Conservation (phyloP, 1,140 invertebrate genomes). For the Macrostomum lignano region DNA sequence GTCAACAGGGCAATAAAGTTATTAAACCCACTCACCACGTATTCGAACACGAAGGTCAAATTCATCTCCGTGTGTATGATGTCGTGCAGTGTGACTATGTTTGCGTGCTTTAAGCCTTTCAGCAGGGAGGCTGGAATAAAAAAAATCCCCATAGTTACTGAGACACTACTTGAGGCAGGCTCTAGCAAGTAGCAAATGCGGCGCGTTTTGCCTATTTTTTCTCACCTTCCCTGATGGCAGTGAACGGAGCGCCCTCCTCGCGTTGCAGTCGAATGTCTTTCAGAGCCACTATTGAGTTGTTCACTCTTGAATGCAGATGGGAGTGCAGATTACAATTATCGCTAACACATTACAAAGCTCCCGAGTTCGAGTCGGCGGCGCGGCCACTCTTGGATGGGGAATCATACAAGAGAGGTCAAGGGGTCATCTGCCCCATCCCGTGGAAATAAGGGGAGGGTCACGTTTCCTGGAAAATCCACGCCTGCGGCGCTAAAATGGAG, state of each 20-base stretch:
- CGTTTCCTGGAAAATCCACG: too few relatives aligned
- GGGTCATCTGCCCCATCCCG: too few relatives aligned
- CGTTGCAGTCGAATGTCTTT: slow-evolving; percentile 91
- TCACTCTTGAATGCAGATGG: slow-evolving; percentile 49
- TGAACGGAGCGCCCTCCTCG: slow-evolving; percentile 88
- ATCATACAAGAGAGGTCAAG: too few relatives aligned
- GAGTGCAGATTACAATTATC: too few relatives aligned
- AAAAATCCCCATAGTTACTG: slow-evolving; percentile 6
- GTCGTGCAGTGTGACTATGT: slow-evolving; percentile 86
- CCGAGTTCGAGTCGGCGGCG: too few relatives aligned
- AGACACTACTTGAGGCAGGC: background rate
- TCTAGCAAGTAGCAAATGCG: too few relatives aligned
- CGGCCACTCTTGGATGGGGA: too few relatives aligned
- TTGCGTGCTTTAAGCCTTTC: slow-evolving; percentile 80
- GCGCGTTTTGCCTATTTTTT: too few relatives aligned
- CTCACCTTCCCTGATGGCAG: slow-evolving; percentile 57
- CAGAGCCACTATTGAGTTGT: slow-evolving; percentile 76
- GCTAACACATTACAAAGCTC: too few relatives aligned
- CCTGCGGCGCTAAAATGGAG: too few relatives aligned
- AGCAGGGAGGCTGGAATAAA: slow-evolving; percentile 46
- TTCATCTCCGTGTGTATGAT: slow-evolving; percentile 83
- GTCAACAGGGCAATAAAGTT: too few relatives aligned
- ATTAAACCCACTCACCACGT: slow-evolving; percentile 77
- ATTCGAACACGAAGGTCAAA: slow-evolving; percentile 91
- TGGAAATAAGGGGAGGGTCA: too few relatives aligned